Evolutionary conservation across 2,888 invertebrate genomes (phyloP).

Genomic region (Hofmannophila pseudospretella): DNA sequence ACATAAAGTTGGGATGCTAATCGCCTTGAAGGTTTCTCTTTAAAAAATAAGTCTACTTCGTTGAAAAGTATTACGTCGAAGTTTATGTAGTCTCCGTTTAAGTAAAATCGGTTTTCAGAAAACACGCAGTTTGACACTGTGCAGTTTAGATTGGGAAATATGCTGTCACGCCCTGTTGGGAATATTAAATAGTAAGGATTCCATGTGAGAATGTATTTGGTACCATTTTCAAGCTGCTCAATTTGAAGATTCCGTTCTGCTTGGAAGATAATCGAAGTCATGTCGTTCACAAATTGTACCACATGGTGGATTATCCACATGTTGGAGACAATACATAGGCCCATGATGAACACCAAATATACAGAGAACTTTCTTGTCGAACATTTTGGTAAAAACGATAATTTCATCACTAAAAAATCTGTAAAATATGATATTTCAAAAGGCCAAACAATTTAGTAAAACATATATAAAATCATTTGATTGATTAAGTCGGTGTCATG

Average conservation of each 20-base stretch:
- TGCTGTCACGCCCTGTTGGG: slow-evolving; percentile 4
- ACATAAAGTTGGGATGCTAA: slow-evolving; percentile 34
- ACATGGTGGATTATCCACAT: slow-evolving; percentile 19
- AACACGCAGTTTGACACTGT: slow-evolving; percentile 32
- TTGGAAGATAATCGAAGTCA: slow-evolving; percentile 7
- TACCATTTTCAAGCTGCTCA: slow-evolving; percentile 4
- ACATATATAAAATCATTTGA: neutral
- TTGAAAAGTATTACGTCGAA: slow-evolving; percentile 42
- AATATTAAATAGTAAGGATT: slow-evolving; percentile 12
- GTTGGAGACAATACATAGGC: slow-evolving; percentile 20
- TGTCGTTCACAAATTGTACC: slow-evolving; percentile 18
- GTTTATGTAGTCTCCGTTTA: slow-evolving; percentile 23
- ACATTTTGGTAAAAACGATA: slow-evolving; percentile 16
- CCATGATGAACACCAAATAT: slow-evolving; percentile 17
- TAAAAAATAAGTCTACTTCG: slow-evolving; percentile 20
- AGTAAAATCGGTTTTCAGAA: slow-evolving; percentile 26
- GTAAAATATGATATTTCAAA: no score
- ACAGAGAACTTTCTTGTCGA: slow-evolving; percentile 19
- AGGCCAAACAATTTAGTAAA: neutral
- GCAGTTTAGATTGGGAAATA: slow-evolving; percentile 22
- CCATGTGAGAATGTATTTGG: slow-evolving; percentile 35
- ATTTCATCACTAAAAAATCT: slow-evolving; percentile 8
- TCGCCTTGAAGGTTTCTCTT: slow-evolving; percentile 23
- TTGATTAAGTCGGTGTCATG: neutral
- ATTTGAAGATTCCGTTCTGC: slow-evolving; percentile 7